Evolutionary conservation across 2,888 invertebrate species (phyloP), one percentile per base, ranked within the genome.

Genomic region (Muschampia plurimacula): DNA sequence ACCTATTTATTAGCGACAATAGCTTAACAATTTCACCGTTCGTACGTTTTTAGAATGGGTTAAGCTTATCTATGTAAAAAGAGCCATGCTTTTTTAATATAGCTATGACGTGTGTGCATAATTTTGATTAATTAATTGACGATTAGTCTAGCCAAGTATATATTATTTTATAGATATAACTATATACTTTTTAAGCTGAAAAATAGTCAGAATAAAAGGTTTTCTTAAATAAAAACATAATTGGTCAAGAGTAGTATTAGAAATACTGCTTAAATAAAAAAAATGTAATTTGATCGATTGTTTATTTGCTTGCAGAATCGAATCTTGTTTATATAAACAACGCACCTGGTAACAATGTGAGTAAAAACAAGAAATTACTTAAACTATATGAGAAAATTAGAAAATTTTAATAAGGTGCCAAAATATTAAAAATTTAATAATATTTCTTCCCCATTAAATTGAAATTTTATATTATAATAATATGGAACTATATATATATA

Each of bases 291-390:
- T 72, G 52, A 72, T 67, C 63, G 63, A 72, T 67, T 72, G 67
- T 72, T 72, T 72, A 72, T 72, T 72, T 72, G 55, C 72, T 72
- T 72, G 72, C 72, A 72, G 72, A 72, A 72, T 72, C 72, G 72
- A 72, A 72, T 72, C 72, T 72, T 72, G 72, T 72, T 72, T 72
- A 72, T 72, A 72, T 72, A 72, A 72, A 72, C 72, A 72, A 67
- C 72, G 67, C 72, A 72, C 72, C 72, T 72, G 72, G 72, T 72
- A 72, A 72, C 72, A 72, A 72, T 41, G 72, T 72, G 72, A 72
- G 72, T 72, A 72, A 67, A 55, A 72, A 41, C 28, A 67, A 67
- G 49, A 68, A 59, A 49, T 60, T 68, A 68, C 49, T 67, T 72
- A 67, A 66, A 67, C 67, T 72, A 67, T 71, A 36, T 60, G 60